These are phyloP conservation scores for Pleuronectes platessa DNA, from an alignment of 2,113 vertebrate genomes.

Conservation along the genomic window DNA sequence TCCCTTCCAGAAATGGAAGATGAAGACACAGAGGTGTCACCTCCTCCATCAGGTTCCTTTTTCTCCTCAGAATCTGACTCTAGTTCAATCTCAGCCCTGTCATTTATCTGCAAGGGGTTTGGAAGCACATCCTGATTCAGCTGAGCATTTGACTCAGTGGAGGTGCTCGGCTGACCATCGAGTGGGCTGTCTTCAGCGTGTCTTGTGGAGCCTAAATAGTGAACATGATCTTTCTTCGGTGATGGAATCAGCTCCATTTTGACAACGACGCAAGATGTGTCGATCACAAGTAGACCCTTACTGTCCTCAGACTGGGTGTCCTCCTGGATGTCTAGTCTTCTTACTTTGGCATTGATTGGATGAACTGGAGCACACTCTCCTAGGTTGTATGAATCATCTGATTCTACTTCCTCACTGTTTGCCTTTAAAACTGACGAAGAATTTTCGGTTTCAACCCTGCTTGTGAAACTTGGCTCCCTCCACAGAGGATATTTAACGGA, in stretches of 20 bases:
- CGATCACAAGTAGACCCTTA: conserved; percentile 84
- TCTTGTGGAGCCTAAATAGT: conserved; percentile 54
- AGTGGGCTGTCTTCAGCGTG: conserved; percentile 20
- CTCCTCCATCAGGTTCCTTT: conserved; percentile 15
- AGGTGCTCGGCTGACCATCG: background rate
- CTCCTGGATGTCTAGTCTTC: conserved; percentile 35
- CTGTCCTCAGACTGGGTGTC: conserved; percentile 45
- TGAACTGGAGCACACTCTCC: conserved; percentile 1
- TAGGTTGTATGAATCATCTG: background rate
- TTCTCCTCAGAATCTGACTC: conserved; percentile 17
- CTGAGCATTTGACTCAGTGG: conserved; percentile 29
- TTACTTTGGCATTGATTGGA: conserved; percentile 40
- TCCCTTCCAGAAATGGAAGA: conserved; percentile 40
- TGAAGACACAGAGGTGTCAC: background rate
- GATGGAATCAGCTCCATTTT: conserved; percentile 86
- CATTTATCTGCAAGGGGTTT: conserved; percentile 14
- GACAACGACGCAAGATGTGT: conserved; percentile 90
- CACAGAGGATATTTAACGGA: conserved; percentile 77
- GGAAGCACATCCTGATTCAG: conserved; percentile 26
- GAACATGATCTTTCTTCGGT: conserved; percentile 82
- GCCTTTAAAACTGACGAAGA: conserved; percentile 11
- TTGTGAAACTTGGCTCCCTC: conserved; percentile 74
- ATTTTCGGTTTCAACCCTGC: conserved; percentile 38
- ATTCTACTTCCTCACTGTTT: conserved; percentile 21
- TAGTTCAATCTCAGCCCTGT: background rate